Conservation (phyloP, 2,113 vertebrate species). For the Numenius arquata region DNA sequence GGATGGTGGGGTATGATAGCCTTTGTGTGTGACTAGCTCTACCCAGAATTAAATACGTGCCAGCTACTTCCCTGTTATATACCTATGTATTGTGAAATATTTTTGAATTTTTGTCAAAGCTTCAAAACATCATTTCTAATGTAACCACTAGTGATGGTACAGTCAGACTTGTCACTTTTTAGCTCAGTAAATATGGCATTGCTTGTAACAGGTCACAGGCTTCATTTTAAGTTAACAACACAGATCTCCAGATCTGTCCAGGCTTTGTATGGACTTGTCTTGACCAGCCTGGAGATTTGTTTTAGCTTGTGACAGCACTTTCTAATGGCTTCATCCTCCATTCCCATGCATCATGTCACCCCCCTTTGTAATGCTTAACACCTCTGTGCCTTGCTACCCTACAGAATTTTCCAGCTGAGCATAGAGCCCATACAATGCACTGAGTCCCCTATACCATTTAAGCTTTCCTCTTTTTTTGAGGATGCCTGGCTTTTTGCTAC, state of each 20-base stretch:
- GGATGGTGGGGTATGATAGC: not conserved
- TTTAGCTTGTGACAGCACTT: not conserved
- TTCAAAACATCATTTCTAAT: not conserved
- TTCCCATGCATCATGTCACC: not conserved
- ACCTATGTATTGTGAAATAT: not conserved
- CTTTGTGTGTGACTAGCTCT: not conserved
- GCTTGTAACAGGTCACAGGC: not conserved
- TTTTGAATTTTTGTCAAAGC: not conserved
- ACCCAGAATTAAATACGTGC: not conserved
- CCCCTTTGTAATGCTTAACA: not conserved
- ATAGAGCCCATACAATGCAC: not conserved
- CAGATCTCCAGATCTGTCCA: not conserved
- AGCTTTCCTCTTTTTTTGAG: not conserved
- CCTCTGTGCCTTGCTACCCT: not conserved
- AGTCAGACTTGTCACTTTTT: not conserved
- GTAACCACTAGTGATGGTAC: not conserved
- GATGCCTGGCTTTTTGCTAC: not conserved
- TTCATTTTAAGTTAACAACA: not conserved
- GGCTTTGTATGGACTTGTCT: not conserved
- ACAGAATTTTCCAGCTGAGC: not conserved
- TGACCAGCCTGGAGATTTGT: not conserved
- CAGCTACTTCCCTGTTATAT: not conserved
- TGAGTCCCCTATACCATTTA: accelerated
- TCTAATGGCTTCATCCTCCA: not conserved
- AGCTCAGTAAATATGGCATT: not conserved